These are phyloP conservation scores for honey bee (Apis mellifera) DNA, from an alignment of 1,140 invertebrate species.

Conservation along the genomic window DNA sequence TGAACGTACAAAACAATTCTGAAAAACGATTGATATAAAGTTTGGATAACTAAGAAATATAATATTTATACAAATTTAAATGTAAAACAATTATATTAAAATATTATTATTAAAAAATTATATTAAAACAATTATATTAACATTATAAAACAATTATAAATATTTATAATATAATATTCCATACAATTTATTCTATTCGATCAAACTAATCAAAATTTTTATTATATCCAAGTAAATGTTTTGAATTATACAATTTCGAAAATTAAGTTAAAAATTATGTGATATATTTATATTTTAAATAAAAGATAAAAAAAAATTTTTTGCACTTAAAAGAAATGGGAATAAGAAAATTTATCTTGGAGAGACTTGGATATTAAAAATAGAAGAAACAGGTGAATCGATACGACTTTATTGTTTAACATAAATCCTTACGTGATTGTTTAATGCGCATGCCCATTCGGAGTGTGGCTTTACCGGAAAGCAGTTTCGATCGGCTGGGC, in stretches of 20 bases:
- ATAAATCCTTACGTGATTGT: slow-evolving; percentile 15
- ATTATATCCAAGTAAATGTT: no score
- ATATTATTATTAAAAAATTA: no score
- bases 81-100: no score
- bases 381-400: slow-evolving; percentile 3
- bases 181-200: background rate
- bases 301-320: background rate
- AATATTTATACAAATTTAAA: background rate
- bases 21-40: background rate
- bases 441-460: slow-evolving; percentile 13
- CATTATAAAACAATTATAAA: no score
- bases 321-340: background rate
- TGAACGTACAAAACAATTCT: background rate
- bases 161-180: background rate
- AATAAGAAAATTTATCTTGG: background rate
- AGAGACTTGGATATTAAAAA: slow-evolving; percentile 1
- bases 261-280: no score
- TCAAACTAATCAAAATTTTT: no score
- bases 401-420: slow-evolving; percentile 36
- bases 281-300: no score
- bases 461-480: slow-evolving; percentile 9
- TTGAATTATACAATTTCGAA: no score
- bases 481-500: slow-evolving; percentile 34
- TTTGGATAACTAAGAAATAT: background rate
- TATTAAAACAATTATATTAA: background rate